Evolutionary conservation across 2,113 vertebrate species (phyloP).

Genomic region (Sylvilagus bachmani): DNA sequence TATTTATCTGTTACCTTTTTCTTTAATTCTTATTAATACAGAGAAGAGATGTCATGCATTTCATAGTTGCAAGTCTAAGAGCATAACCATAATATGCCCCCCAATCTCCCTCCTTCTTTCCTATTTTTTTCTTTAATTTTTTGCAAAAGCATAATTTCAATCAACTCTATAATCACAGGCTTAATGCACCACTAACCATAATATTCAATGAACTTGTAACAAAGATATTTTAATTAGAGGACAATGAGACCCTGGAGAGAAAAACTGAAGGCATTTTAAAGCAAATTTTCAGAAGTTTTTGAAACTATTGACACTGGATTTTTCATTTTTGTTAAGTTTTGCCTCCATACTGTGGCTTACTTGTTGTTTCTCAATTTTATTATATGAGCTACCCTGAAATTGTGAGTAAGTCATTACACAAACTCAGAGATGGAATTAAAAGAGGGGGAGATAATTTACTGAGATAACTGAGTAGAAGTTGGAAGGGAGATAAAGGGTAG

Average conservation of each 20-base stretch:
- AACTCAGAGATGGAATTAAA: constrained; percentile 13
- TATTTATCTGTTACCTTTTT: not conserved
- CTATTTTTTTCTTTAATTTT: too few species aligned
- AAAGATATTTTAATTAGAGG: constrained; percentile 56
- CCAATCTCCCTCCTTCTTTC: too few species aligned
- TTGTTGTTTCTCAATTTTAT: not conserved
- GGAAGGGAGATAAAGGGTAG: not conserved
- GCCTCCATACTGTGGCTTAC: not conserved
- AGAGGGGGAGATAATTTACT: constrained; percentile 37
- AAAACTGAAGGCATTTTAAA: not conserved
- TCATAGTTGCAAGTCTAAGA: too few species aligned
- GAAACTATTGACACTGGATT: not conserved
- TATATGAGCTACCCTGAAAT: not conserved
- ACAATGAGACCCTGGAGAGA: not conserved
- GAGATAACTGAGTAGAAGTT: not conserved
- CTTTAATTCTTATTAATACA: too few species aligned
- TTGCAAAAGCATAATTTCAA: too few species aligned
- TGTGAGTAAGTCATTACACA: not conserved
- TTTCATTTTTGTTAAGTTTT: constrained; percentile 53
- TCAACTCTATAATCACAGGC: too few species aligned
- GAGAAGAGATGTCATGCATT: too few species aligned
- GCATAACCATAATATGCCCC: too few species aligned
- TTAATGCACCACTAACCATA: too few species aligned
- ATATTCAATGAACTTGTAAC: not conserved
- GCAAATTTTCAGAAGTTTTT: constrained; percentile 39